Evolutionary conservation across 30 jellyfish, hydroid and myxozoan species (phyloP).

Genomic region (Turritopsis rubra): DNA sequence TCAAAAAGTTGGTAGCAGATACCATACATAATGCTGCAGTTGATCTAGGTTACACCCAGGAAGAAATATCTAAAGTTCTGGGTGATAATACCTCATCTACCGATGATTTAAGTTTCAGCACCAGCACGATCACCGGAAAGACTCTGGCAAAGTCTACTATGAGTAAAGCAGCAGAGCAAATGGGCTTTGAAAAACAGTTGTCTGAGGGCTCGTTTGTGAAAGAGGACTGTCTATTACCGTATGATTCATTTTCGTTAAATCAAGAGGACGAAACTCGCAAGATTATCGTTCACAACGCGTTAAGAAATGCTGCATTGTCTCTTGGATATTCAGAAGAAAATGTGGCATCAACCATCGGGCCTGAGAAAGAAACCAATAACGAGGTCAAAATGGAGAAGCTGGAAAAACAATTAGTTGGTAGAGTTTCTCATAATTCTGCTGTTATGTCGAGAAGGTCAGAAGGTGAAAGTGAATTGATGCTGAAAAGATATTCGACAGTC

Average conservation of each 20-base stretch:
- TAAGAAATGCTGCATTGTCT: constrained; percentile 35
- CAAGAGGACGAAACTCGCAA: constrained; percentile 15
- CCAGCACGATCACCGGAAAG: not conserved
- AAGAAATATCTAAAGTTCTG: constrained; percentile 3
- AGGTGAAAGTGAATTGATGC: not conserved
- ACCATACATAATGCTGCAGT: constrained; percentile 30
- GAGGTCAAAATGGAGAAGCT: not conserved
- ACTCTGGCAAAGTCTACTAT: constrained; percentile 10
- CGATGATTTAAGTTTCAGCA: not conserved
- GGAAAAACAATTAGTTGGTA: not conserved
- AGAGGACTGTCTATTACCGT: not conserved
- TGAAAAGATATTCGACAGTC: not conserved
- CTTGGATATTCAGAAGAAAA: constrained; percentile 41
- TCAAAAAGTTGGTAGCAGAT: constrained; percentile 7
- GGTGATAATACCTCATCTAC: not conserved
- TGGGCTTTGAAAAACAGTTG: constrained; percentile 7
- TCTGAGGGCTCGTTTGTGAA: not conserved
- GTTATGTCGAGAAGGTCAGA: not conserved
- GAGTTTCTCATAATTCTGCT: not conserved
- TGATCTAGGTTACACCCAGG: constrained; percentile 23
- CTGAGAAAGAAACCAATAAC: constrained; percentile 1
- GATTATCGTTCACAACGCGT: constrained; percentile 39
- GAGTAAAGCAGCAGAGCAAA: not conserved
- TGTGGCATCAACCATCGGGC: constrained; percentile 3
- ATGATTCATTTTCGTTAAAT: not conserved